Conservation (phyloP, 2,113 vertebrate species). For the Dipodomys spectabilis region DNA sequence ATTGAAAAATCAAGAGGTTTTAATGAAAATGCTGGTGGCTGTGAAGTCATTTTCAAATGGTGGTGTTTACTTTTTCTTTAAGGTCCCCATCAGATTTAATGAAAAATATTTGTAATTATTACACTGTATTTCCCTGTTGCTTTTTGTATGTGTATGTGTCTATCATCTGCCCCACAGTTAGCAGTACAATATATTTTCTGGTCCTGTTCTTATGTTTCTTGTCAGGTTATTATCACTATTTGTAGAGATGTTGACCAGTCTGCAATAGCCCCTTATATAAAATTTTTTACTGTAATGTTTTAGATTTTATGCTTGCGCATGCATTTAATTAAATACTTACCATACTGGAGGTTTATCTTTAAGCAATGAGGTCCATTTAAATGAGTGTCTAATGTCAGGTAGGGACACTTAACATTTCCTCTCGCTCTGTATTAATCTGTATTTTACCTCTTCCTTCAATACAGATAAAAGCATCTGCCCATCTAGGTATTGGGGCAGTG, state of each 20-base stretch:
- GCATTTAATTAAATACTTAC: slow-evolving; percentile 44
- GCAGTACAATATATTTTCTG: neutral
- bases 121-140: neutral
- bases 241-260: slow-evolving; percentile 49
- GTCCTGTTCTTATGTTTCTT: slow-evolving; percentile 17
- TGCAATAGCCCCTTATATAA: slow-evolving; percentile 3
- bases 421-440: neutral
- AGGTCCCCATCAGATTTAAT: slow-evolving; percentile 28
- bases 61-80: neutral
- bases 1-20: neutral
- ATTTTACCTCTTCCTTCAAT: slow-evolving; percentile 44
- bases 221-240: neutral
- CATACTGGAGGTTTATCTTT: neutral
- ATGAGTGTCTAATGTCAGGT: neutral
- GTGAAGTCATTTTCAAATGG: slow-evolving; percentile 3
- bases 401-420: neutral
- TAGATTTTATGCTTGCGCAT: neutral
- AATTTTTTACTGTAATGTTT: neutral
- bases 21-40: slow-evolving; percentile 28
- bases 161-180: neutral
- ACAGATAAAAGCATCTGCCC: neutral
- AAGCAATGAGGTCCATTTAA: neutral
- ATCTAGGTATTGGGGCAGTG: neutral
- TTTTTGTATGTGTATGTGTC: neutral
- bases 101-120: slow-evolving; percentile 44